A percentile compares a stretch with the other conserved stretches of the same genome.
phyloP scores from a whole-genome alignment of 2,888 invertebrate genomes.

The Pocota personata region DNA sequence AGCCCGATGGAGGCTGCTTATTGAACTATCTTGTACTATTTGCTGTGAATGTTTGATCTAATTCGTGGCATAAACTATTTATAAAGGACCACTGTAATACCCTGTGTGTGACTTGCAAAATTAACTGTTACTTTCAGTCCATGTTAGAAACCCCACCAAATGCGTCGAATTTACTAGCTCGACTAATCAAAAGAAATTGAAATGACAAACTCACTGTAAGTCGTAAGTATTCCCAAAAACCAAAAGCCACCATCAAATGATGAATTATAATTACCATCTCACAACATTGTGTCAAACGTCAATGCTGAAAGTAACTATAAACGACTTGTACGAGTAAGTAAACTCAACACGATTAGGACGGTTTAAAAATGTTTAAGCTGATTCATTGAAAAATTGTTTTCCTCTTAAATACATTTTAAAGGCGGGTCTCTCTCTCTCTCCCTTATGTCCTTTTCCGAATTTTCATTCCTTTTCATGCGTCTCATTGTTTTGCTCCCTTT shows the following conservation, averaged over 20 bases:
- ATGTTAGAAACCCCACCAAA: too few species aligned
- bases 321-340: not conserved
- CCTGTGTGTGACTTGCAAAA: too few species aligned
- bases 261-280: not conserved
- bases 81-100: too few species aligned
- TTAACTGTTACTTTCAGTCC: too few species aligned
- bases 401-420: conserved; percentile 2
- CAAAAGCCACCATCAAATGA: not conserved
- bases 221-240: too few species aligned
- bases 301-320: not conserved
- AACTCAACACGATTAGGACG: not conserved
- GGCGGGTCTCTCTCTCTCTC: not conserved
- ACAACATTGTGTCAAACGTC: not conserved
- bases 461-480: conserved; percentile 30
- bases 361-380: not conserved
- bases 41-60: too few species aligned
- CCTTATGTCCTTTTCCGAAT: conserved; percentile 31
- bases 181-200: too few species aligned
- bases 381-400: not conserved
- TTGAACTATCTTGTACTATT: too few species aligned
- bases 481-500: conserved; percentile 11
- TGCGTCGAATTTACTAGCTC: too few species aligned
- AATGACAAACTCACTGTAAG: too few species aligned
- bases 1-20: too few species aligned
- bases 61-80: too few species aligned